Conservation (phyloP, 2,888 invertebrate species). For the Scelioninae gen. 2 region DNA sequence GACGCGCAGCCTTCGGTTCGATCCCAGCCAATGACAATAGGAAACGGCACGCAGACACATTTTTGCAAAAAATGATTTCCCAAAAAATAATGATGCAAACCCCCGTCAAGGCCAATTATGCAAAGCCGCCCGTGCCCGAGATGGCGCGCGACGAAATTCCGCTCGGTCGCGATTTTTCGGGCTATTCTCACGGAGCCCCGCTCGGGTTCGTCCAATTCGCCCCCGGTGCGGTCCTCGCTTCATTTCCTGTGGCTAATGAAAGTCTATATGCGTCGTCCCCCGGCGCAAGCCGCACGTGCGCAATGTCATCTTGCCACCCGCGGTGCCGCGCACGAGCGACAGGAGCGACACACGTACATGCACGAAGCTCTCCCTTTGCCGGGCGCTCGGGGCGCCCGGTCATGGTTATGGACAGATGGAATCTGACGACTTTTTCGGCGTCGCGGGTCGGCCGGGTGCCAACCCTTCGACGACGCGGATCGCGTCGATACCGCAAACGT, state of each 20-base stretch:
- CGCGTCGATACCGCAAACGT: slow-evolving; percentile 27
- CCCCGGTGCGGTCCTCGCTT: slow-evolving; percentile 67
- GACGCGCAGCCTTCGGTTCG: slow-evolving; percentile 30
- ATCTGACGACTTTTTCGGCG: slow-evolving; percentile 46
- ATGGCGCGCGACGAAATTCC: too few relatives aligned
- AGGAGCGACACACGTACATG: slow-evolving; percentile 1
- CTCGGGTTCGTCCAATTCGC: slow-evolving; percentile 53
- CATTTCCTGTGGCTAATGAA: slow-evolving; percentile 75
- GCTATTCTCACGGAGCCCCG: slow-evolving; percentile 51
- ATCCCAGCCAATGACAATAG: slow-evolving; percentile 38
- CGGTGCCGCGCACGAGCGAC: slow-evolving; percentile 41
- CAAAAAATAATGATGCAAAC: too few relatives aligned
- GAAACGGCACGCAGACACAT: slow-evolving; percentile 44
- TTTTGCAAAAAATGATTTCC: slow-evolving; percentile 48
- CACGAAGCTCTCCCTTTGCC: slow-evolving; percentile 10
- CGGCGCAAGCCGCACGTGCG: slow-evolving; percentile 57
- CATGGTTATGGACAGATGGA: slow-evolving; percentile 41
- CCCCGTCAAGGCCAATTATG: slow-evolving; percentile 32
- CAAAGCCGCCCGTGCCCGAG: neutral
- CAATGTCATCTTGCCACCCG: slow-evolving; percentile 57
- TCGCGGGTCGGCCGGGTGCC: slow-evolving; percentile 27
- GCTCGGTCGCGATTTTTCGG: slow-evolving; percentile 46
- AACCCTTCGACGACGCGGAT: slow-evolving; percentile 25
- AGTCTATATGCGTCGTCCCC: slow-evolving; percentile 62
- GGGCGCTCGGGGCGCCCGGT: slow-evolving; percentile 16